A percentile compares a stretch with the other conserved stretches of the same genome.
Conservation (phyloP, 2,113 vertebrate species). For the Clarias batrachus region DNA sequence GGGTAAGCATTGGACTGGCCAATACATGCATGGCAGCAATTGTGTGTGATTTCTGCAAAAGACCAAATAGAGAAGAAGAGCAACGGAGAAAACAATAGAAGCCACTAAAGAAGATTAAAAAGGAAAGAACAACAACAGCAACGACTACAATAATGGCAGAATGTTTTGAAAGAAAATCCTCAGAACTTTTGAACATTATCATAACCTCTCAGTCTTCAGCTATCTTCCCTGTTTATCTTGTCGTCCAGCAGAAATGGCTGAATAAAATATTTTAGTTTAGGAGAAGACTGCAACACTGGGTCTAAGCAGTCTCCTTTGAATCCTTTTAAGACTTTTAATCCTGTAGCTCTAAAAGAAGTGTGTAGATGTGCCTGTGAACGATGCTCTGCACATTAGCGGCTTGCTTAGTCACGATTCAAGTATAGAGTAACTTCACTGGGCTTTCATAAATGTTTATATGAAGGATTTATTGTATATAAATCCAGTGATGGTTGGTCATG, state of each 20-base stretch:
- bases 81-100: not conserved
- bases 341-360: not conserved
- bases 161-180: not conserved
- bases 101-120: not conserved
- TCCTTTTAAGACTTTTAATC: not conserved
- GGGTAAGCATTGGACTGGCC: not conserved
- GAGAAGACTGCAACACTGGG: not conserved
- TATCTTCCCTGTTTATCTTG: not conserved
- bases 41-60: constrained; percentile 7
- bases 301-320: not conserved
- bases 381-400: not conserved
- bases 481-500: not conserved
- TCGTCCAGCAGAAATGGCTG: not conserved
- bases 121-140: not conserved
- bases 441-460: not conserved
- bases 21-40: not conserved
- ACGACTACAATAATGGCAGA: not conserved
- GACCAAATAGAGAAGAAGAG: not conserved
- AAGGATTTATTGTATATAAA: not conserved
- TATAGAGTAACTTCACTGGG: not conserved
- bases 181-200: not conserved
- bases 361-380: not conserved
- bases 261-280: not conserved
- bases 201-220: not conserved
- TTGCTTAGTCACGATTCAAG: not conserved